Conservation (phyloP, 2,113 vertebrate genomes). For the Corythaixoides concolor region DNA sequence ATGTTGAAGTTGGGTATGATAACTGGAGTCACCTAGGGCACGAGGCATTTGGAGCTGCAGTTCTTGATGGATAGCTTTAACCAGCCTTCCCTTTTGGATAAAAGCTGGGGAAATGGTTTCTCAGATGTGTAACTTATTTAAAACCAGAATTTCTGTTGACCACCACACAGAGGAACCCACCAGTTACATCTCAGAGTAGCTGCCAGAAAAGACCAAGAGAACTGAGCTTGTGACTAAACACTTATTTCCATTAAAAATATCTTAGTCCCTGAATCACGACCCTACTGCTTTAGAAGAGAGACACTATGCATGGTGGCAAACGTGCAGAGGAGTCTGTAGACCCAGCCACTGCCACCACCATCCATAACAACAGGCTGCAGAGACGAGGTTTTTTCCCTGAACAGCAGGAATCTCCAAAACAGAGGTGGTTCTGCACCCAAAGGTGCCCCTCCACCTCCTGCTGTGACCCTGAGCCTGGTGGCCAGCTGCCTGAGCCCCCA, state of each 20-base stretch:
- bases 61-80: background rate
- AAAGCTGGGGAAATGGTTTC: background rate
- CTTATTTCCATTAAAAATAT: background rate
- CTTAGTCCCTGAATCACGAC: background rate
- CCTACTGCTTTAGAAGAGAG: background rate
- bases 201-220: background rate
- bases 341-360: background rate
- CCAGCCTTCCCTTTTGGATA: background rate
- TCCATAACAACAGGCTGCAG: background rate
- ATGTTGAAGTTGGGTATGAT: background rate
- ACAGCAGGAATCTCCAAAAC: background rate
- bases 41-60: background rate
- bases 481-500: background rate
- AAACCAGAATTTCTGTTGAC: background rate
- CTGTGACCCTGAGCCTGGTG: background rate
- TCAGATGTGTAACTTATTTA: background rate
- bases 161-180: background rate
- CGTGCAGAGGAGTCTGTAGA: rapidly evolving
- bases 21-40: background rate
- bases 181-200: background rate
- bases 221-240: background rate
- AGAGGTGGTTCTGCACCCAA: background rate
- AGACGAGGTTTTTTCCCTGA: background rate
- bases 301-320: background rate
- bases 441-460: background rate